phyloP scores from a whole-genome alignment of 2,888 invertebrate genomes.

The Siphonodentalium dalli region DNA sequence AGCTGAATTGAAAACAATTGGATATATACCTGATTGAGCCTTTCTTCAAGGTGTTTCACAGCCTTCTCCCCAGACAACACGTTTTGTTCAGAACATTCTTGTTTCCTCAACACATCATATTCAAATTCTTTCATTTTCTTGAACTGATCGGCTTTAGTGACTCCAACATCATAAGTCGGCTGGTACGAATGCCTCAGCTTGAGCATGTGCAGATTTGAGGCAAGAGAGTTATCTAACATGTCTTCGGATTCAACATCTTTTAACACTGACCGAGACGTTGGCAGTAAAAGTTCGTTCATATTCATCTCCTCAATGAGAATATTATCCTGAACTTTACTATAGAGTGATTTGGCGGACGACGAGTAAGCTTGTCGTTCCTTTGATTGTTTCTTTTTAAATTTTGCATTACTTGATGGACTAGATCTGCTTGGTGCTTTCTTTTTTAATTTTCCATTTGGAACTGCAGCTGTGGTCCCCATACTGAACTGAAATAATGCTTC shows the following conservation, averaged over 20 bases:
- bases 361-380: too few species aligned
- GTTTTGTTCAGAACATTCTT: constrained; percentile 50
- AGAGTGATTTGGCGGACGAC: constrained; percentile 38
- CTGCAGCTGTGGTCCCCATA: constrained; percentile 51
- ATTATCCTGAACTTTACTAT: constrained; percentile 48
- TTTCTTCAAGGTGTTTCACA: constrained; percentile 50
- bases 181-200: constrained; percentile 43
- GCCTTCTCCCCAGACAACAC: constrained; percentile 54
- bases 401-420: constrained; percentile 22
- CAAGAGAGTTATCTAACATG: constrained; percentile 4
- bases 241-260: constrained; percentile 6
- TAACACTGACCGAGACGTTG: constrained; percentile 30
- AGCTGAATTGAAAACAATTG: not conserved
- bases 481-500: constrained; percentile 53
- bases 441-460: constrained; percentile 32
- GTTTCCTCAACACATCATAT: constrained; percentile 43
- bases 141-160: constrained; percentile 60
- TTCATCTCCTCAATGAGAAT: constrained; percentile 53
- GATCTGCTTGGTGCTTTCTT: constrained; percentile 18
- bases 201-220: not conserved
- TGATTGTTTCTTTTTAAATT: constrained; percentile 22
- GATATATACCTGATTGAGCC: constrained; percentile 42
- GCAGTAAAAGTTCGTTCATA: constrained; percentile 45
- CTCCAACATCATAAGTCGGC: constrained; percentile 47
- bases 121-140: constrained; percentile 52